A percentile compares a stretch with the other conserved stretches of the same genome.
phyloP scores from a whole-genome alignment of 1,140 invertebrate species.

The Sitophilus oryzae region DNA sequence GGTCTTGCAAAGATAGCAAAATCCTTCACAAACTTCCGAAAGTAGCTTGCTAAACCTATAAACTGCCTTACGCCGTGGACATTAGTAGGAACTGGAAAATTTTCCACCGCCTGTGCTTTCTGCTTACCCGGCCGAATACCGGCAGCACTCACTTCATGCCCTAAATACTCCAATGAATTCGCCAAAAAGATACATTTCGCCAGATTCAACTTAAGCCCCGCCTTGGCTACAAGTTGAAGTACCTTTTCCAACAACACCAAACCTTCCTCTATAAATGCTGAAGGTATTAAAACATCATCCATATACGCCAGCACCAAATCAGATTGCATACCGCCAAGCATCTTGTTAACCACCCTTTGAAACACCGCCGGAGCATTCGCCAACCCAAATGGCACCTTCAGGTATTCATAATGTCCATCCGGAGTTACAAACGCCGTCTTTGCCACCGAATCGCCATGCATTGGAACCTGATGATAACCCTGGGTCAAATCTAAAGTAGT shows the following conservation, averaged over 20 bases:
- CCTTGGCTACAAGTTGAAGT: neutral
- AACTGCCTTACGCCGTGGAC: slow-evolving; percentile 33
- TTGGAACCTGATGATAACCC: slow-evolving; percentile 28
- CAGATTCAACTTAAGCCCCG: slow-evolving; percentile 34
- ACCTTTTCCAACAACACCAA: neutral
- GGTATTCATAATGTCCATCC: slow-evolving; percentile 43
- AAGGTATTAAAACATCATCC: slow-evolving; percentile 14
- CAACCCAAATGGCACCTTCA: slow-evolving; percentile 45
- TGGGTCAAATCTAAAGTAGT: slow-evolving; percentile 26
- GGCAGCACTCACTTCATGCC: slow-evolving; percentile 31
- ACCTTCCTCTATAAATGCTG: neutral
- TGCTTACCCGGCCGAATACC: slow-evolving; percentile 30
- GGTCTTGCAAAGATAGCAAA: slow-evolving; percentile 9
- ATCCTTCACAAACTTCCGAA: slow-evolving; percentile 33
- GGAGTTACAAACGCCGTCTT: slow-evolving; percentile 42
- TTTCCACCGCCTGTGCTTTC: slow-evolving; percentile 36
- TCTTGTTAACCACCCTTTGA: slow-evolving; percentile 15
- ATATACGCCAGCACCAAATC: neutral
- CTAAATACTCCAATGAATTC: slow-evolving; percentile 32
- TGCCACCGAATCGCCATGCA: slow-evolving; percentile 37
- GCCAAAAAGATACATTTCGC: slow-evolving; percentile 37
- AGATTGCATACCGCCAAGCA: neutral
- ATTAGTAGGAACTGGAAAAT: slow-evolving; percentile 35
- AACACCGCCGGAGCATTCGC: slow-evolving; percentile 37
- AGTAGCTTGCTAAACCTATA: slow-evolving; percentile 37